A percentile compares a stretch with the other conserved stretches of the same genome.
Evolutionary conservation across 2,888 invertebrate genomes (phyloP).

Genomic region (Dicyrtoma fusca): DNA sequence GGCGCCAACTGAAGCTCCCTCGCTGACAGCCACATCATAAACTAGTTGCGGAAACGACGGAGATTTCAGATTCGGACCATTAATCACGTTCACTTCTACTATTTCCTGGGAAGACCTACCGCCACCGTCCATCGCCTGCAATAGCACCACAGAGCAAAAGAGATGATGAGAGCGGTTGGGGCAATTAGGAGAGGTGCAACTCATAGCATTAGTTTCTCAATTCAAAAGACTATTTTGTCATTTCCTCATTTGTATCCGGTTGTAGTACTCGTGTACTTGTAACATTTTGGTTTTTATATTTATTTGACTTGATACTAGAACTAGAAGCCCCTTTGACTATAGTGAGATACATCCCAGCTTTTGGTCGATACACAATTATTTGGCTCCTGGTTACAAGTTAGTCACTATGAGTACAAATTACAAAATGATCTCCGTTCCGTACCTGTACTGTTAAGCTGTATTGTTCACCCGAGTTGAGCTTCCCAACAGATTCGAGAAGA

Average conservation of each 20-base stretch:
- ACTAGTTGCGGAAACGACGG: constrained; percentile 80
- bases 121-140: constrained; percentile 70
- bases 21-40: constrained; percentile 85
- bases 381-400: no score
- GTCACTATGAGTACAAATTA: no score
- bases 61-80: constrained; percentile 79
- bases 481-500: constrained; percentile 74
- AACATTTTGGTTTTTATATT: background rate
- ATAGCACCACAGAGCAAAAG: constrained; percentile 20
- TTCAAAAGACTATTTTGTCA: no score
- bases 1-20: constrained; percentile 75
- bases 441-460: constrained; percentile 84
- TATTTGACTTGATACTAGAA: no score
- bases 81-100: constrained; percentile 80
- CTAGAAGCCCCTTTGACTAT: no score
- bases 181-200: background rate
- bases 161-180: no score
- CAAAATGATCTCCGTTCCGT: constrained; percentile 28
- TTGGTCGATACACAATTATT: no score
- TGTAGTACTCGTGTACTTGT: background rate
- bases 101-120: constrained; percentile 83
- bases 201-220: background rate
- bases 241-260: no score
- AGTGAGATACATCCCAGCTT: no score
- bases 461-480: constrained; percentile 81